Conservation (phyloP, 2,113 vertebrate genomes). For the Elgaria multicarinata region DNA sequence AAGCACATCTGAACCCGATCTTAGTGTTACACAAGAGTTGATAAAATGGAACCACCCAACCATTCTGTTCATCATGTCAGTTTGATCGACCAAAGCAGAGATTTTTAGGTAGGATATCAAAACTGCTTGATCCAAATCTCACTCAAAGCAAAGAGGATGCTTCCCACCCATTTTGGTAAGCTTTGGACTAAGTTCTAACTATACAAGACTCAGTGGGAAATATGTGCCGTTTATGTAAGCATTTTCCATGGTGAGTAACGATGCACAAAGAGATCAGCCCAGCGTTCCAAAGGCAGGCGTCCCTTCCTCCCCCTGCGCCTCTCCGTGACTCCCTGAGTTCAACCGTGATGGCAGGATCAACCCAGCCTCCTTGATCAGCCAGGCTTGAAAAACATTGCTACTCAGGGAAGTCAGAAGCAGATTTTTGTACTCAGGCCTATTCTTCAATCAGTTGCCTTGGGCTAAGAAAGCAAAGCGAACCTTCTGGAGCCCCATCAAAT, state of each 20-base stretch:
- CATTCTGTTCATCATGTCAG: background rate
- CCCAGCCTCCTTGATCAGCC: slow-evolving; percentile 29
- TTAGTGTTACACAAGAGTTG: background rate
- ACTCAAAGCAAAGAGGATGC: slow-evolving; percentile 21
- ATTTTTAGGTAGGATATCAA: background rate
- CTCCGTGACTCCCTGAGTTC: background rate
- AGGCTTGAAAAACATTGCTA: slow-evolving; percentile 46
- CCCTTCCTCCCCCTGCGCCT: background rate
- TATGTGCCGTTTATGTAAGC: slow-evolving; percentile 37
- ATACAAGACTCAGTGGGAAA: slow-evolving; percentile 46
- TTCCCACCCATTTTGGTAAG: background rate
- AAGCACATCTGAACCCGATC: too few relatives aligned
- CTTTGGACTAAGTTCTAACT: slow-evolving; percentile 52
- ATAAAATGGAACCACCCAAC: slow-evolving; percentile 30
- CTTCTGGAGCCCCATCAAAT: slow-evolving; percentile 14
- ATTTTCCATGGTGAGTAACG: slow-evolving; percentile 36
- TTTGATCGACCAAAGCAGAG: slow-evolving; percentile 30
- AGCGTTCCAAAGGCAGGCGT: slow-evolving; percentile 25
- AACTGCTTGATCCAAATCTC: background rate
- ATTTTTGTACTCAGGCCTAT: slow-evolving; percentile 41
- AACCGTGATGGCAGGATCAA: slow-evolving; percentile 34
- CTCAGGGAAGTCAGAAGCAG: slow-evolving; percentile 43
- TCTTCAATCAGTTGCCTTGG: slow-evolving; percentile 9
- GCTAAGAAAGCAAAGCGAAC: slow-evolving; percentile 41
- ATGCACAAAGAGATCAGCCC: slow-evolving; percentile 3